phyloP scores from a whole-genome alignment of 2,113 vertebrate species.

The Peromyscus californicus region DNA sequence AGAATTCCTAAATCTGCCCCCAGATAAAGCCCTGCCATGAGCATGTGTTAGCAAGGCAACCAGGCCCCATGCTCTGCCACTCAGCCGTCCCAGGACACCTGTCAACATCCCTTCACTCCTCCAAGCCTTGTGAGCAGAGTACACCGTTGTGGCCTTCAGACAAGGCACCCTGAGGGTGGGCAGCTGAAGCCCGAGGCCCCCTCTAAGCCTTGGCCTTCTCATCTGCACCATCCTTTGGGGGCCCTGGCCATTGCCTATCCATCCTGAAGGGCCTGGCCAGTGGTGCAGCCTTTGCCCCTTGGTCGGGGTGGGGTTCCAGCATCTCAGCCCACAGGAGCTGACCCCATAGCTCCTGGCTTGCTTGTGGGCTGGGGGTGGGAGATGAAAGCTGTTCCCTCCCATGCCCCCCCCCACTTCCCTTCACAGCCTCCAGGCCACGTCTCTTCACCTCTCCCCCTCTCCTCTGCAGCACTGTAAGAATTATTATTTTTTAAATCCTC shows the following conservation, averaged over 20 bases:
- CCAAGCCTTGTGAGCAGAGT: not conserved
- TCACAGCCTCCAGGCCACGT: constrained; percentile 64
- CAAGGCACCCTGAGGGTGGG: not conserved
- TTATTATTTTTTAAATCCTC: constrained; percentile 88
- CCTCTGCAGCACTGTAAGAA: constrained; percentile 85
- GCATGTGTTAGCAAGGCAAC: not conserved
- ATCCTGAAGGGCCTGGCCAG: not conserved
- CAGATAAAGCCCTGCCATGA: not conserved
- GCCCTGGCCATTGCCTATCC: not conserved
- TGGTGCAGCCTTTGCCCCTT: not conserved
- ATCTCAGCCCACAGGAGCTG: not conserved
- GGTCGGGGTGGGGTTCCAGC: not conserved
- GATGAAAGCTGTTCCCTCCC: constrained; percentile 46
- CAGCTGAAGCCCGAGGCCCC: no score
- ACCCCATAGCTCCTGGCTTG: not conserved
- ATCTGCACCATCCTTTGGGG: not conserved
- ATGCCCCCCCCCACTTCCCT: not conserved
- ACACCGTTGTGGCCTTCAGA: not conserved
- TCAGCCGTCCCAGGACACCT: not conserved
- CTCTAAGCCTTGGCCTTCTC: constrained; percentile 19
- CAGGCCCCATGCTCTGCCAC: not conserved
- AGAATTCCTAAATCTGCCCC: not conserved
- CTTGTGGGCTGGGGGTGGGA: not conserved
- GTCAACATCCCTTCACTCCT: not conserved
- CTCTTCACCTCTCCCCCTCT: constrained; percentile 81